phyloP scores from a whole-genome alignment of 2,888 invertebrate species.

The Conus canariensis region DNA sequence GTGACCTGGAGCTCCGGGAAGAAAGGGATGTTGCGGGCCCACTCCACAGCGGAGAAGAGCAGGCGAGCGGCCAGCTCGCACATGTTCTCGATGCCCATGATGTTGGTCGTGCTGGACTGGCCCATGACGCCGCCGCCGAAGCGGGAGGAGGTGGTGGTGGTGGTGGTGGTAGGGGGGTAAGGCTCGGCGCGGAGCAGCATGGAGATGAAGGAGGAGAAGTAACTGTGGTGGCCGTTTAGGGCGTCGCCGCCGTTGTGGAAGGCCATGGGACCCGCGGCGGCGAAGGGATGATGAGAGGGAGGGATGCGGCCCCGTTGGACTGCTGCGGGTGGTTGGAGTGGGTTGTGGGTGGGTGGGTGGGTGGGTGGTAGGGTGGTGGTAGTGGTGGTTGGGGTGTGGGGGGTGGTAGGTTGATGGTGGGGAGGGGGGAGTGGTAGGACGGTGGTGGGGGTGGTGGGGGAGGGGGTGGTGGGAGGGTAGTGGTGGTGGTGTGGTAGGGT shows the following conservation, averaged over 20 bases:
- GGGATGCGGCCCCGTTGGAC: conserved; percentile 98
- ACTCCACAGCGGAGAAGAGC: conserved; percentile 97
- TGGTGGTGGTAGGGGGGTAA: conserved; percentile 89
- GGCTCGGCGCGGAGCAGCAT: conserved; percentile 96
- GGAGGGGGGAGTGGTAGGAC: too few relatives aligned
- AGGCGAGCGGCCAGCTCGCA: conserved; percentile 97
- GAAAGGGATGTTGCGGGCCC: conserved; percentile 98
- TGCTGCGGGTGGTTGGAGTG: conserved; percentile 83
- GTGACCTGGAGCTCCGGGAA: conserved; percentile 92
- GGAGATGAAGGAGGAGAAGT: conserved; percentile 96
- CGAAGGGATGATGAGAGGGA: conserved; percentile 87
- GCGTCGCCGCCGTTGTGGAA: conserved; percentile 90
- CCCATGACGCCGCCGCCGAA: conserved; percentile 87
- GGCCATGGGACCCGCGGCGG: conserved; percentile 86
- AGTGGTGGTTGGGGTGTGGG: too few relatives aligned
- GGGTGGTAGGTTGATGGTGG: too few relatives aligned
- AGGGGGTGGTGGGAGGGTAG: neutral
- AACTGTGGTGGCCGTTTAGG: conserved; percentile 80
- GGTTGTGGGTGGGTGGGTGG: neutral
- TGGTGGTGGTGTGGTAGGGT: neutral
- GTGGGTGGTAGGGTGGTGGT: neutral
- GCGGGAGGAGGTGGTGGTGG: conserved; percentile 86
- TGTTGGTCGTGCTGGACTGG: conserved; percentile 85
- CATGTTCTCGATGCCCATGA: conserved; percentile 99
- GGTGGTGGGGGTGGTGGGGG: too few relatives aligned